Evolutionary conservation across 2,113 vertebrate genomes (phyloP), one percentile per base, ranked within the genome.

Genomic region (Pavo muticus): DNA sequence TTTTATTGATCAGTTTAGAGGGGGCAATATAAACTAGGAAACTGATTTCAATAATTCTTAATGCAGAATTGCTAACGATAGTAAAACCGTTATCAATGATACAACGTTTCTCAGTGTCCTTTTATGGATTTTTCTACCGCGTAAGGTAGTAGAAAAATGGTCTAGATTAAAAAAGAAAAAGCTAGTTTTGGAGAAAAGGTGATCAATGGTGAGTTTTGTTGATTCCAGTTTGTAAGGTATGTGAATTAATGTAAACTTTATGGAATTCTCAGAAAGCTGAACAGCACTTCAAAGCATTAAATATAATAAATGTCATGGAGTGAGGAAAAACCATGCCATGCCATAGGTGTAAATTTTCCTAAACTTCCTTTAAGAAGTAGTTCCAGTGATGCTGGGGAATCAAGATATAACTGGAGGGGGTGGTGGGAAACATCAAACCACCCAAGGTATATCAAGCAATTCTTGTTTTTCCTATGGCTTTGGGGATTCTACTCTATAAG

Each of bases 401-500:
- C 30, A 88, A 71, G 61, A 18, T 65, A 78, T 15, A 8, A 83
- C 11, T 42, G 37, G 32, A 8, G 18, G 30, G 2, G 19, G 30
- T 29, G 30, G 5, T 5, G 37, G 67, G 81, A 65, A 78, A 0
- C 2, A 59, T 20, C 30, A 32, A 59, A 59, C 10, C 32, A n/a
- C n/a, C 18, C 6, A 3, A 70, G 24, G 20, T 78, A 7, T 87
- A 75, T 90, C 80, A 89, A 92, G 79, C 3, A 57, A 37, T 44
- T 72, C 60, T 52, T 84, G 17, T 81, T 94, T 83, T 72, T 87
- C 47, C 25, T 94, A 72, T 32, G 78, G 39, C 65, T 82, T 84
- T 47, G 87, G 74, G 17, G 76, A 52, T 82, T 76, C 27, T 61
- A 7, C 76, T 93, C 67, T 67, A 82, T 91, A 85, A 91, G 94